A percentile compares a stretch with the other conserved stretches of the same genome.
Evolutionary conservation across 2,113 vertebrate species (phyloP).

Genomic region (Corythaeola cristata): DNA sequence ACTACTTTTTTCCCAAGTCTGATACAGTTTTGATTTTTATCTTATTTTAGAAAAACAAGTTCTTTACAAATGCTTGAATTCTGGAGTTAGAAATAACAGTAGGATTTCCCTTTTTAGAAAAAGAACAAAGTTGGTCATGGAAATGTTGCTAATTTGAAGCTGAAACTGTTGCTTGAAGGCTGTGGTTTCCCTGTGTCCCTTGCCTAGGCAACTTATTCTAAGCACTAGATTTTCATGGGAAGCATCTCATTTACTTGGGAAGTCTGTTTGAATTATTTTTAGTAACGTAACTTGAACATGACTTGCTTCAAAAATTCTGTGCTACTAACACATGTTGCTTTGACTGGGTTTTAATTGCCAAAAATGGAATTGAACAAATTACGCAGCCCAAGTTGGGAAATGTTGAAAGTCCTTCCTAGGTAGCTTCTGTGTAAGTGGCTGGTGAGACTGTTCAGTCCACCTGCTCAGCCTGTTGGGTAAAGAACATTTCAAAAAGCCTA

Average conservation of each 20-base stretch:
- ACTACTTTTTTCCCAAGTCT: too few species aligned
- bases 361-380: background rate
- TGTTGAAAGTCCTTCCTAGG: background rate
- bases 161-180: background rate
- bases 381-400: background rate
- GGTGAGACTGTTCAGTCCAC: background rate
- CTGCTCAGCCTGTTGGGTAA: background rate
- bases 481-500: background rate
- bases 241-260: background rate
- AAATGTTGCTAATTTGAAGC: background rate
- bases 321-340: background rate
- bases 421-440: background rate
- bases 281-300: background rate
- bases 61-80: too few species aligned
- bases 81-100: background rate
- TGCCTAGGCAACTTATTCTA: background rate
- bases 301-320: background rate
- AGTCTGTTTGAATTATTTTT: background rate
- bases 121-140: background rate
- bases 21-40: too few species aligned
- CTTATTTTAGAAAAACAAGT: too few species aligned
- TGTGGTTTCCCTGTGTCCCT: background rate
- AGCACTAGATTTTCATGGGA: background rate
- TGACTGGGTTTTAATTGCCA: background rate
- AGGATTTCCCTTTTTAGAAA: background rate